These are phyloP conservation scores for Fregetta grallaria DNA, from an alignment of 2,113 vertebrate genomes.

Conservation along the genomic window DNA sequence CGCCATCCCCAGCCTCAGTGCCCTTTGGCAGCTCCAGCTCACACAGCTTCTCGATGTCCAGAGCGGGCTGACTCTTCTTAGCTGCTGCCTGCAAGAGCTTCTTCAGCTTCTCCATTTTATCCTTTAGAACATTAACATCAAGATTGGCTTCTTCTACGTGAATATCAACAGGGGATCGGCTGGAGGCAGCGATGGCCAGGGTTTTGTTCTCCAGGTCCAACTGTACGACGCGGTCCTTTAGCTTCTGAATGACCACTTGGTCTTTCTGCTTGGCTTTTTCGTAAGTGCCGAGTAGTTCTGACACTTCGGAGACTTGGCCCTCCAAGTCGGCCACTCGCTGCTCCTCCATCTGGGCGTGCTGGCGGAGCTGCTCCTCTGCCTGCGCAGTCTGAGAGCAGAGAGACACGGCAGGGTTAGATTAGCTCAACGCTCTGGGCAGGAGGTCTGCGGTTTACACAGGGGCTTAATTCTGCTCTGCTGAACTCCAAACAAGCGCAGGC, in stretches of 20 bases:
- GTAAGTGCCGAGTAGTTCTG: constrained; percentile 85
- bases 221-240: constrained; percentile 87
- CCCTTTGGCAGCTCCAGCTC: constrained; percentile 51
- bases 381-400: constrained; percentile 73
- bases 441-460: too few species aligned
- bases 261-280: constrained; percentile 89
- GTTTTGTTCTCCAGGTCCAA: constrained; percentile 93
- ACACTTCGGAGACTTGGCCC: constrained; percentile 83
- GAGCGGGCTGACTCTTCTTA: constrained; percentile 65
- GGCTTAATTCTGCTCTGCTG: not conserved
- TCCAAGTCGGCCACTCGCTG: constrained; percentile 84
- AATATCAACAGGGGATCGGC: constrained; percentile 63
- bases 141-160: constrained; percentile 77
- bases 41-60: constrained; percentile 72
- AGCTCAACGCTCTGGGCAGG: rapidly evolving
- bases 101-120: constrained; percentile 87
- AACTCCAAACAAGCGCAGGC: rapidly evolving
- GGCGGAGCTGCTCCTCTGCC: constrained; percentile 80
- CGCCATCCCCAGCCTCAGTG: constrained; percentile 60
- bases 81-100: constrained; percentile 79
- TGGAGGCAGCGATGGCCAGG: constrained; percentile 79
- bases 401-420: not conserved
- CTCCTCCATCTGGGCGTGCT: constrained; percentile 84
- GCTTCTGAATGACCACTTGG: constrained; percentile 80
- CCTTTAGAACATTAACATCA: constrained; percentile 78